phyloP scores from a whole-genome alignment of 2,113 vertebrate species.

The Cyprinodon variegatus region DNA sequence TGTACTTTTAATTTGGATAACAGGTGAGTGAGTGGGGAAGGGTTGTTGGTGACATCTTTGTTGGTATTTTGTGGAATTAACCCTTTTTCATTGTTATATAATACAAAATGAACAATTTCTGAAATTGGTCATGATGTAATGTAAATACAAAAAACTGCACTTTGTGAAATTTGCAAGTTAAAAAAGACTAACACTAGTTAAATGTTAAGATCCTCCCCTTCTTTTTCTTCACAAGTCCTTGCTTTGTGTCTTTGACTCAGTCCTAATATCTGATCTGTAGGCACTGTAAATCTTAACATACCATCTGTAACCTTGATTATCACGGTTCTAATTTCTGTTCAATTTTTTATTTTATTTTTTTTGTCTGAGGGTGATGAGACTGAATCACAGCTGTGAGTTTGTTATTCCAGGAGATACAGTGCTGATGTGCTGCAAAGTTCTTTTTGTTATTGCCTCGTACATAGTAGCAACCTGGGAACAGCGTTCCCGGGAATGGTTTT shows the following conservation, averaged over 20 bases:
- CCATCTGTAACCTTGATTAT: conserved; percentile 38
- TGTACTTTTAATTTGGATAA: conserved; percentile 37
- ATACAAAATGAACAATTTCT: conserved; percentile 58
- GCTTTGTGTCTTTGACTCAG: conserved; percentile 60
- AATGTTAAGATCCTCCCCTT: conserved; percentile 63
- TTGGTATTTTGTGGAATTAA: conserved; percentile 36
- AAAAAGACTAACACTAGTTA: conserved; percentile 81
- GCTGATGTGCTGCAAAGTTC: conserved; percentile 35
- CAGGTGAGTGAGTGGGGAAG: conserved; percentile 27
- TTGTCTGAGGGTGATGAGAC: conserved; percentile 30
- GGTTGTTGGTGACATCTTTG: conserved; percentile 33
- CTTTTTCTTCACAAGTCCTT: conserved; percentile 48
- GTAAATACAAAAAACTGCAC: conserved; percentile 75
- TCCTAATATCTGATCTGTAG: conserved; percentile 55
- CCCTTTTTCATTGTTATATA: conserved; percentile 80
- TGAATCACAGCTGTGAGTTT: conserved; percentile 30
- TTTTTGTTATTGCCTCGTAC: conserved; percentile 44
- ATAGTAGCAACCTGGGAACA: conserved; percentile 68
- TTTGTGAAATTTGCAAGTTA: conserved; percentile 78
- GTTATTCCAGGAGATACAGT: conserved; percentile 25
- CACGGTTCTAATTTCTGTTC: conserved; percentile 38
- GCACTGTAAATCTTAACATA: conserved; percentile 43
- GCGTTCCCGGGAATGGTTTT: conserved; percentile 43
- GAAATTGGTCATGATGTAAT: conserved; percentile 71
- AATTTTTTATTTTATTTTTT: conserved; percentile 29